Conservation (phyloP, 2,888 invertebrate species). For the Diarsia brunnea region DNA sequence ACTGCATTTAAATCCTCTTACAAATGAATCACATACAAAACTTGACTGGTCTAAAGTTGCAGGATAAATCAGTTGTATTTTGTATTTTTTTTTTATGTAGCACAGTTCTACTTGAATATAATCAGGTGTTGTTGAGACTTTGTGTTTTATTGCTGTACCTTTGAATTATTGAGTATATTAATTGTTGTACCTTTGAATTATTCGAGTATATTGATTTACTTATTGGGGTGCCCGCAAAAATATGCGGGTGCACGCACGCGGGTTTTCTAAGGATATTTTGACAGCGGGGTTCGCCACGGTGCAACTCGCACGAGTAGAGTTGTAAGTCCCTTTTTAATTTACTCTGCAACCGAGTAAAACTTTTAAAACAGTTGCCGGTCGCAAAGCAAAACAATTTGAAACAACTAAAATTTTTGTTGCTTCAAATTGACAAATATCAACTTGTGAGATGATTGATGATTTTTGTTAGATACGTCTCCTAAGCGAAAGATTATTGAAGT, state of each 20-base stretch:
- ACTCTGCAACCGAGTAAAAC: neutral
- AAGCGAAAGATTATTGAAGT: neutral
- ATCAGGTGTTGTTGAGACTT: slow-evolving; percentile 80
- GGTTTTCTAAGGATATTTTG: neutral
- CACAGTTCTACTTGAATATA: slow-evolving; percentile 77
- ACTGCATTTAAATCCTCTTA: slow-evolving; percentile 69
- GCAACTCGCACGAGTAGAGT: neutral
- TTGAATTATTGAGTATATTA: neutral
- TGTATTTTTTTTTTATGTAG: slow-evolving; percentile 74
- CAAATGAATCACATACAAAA: slow-evolving; percentile 46
- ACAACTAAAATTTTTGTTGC: neutral
- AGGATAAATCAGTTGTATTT: slow-evolving; percentile 57
- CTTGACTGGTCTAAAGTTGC: slow-evolving; percentile 43
- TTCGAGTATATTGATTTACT: too few species aligned
- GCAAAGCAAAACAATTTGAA: neutral
- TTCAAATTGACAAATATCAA: slow-evolving; percentile 2
- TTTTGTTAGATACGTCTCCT: neutral
- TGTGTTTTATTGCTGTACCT: slow-evolving; percentile 67
- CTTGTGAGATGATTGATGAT: too few species aligned
- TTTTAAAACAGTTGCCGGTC: neutral
- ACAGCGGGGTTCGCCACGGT: neutral
- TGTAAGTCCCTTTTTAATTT: neutral
- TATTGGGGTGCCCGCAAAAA: too few species aligned
- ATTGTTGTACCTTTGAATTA: slow-evolving; percentile 51
- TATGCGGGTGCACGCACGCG: too few species aligned